Evolutionary conservation across 2,888 invertebrate genomes (phyloP).

Genomic region (Ganaspis brasiliensis): DNA sequence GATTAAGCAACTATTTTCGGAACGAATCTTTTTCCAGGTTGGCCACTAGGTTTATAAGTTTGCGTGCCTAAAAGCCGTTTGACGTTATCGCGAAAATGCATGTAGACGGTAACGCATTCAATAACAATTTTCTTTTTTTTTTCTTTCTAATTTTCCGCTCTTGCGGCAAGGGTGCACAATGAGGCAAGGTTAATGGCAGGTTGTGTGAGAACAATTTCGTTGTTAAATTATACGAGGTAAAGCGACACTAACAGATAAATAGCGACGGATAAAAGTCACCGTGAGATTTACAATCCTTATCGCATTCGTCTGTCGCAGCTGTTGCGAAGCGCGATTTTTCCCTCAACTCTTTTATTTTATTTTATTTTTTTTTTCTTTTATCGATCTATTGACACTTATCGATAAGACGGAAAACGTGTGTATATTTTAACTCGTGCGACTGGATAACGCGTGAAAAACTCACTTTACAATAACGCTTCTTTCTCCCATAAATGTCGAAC

Average conservation of each 20-base stretch:
- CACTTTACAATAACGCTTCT: conserved; percentile 38
- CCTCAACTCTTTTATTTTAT: conserved; percentile 34
- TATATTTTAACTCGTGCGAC: conserved; percentile 42
- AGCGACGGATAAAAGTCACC: conserved; percentile 37
- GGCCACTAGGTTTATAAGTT: not conserved
- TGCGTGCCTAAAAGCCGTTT: conserved; percentile 26
- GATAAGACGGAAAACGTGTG: conserved; percentile 42
- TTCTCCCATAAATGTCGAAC: conserved; percentile 37
- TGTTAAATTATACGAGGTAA: conserved; percentile 41
- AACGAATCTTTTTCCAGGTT: conserved; percentile 18
- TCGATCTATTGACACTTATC: conserved; percentile 55
- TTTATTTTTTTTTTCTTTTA: conserved; percentile 39
- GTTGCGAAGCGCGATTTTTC: conserved; percentile 29
- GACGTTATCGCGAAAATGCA: conserved; percentile 29
- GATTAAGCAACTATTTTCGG: conserved; percentile 25
- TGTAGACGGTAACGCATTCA: conserved; percentile 52
- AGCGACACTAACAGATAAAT: conserved; percentile 38
- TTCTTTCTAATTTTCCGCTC: conserved; percentile 8
- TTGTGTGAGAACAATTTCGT: conserved; percentile 32
- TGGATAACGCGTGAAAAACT: conserved; percentile 43
- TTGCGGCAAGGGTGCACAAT: conserved; percentile 22
- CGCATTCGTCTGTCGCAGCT: conserved; percentile 23
- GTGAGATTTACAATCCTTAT: conserved; percentile 41
- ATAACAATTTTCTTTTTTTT: conserved; percentile 47
- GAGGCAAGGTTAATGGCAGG: conserved; percentile 40